Percentiles rank a stretch among this genome's conserved stretches.
Conservation (phyloP, 2,113 vertebrate species). For the Meriones unguiculatus region DNA sequence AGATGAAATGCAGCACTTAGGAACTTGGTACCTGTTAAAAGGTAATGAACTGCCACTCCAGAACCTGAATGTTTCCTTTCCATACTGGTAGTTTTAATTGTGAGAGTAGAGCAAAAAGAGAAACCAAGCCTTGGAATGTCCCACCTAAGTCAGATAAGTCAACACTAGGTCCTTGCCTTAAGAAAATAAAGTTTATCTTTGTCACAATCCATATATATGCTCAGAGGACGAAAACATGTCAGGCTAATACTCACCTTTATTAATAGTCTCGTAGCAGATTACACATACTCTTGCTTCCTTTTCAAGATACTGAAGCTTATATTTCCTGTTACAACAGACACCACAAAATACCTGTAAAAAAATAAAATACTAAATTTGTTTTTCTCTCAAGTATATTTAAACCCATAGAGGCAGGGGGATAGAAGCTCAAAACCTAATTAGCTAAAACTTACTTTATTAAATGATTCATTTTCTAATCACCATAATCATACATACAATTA, state of each 20-base stretch:
- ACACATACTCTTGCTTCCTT: slow-evolving; percentile 97
- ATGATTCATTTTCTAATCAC: slow-evolving; percentile 24
- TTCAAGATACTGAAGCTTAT: slow-evolving; percentile 95
- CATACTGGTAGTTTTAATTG: slow-evolving; percentile 77
- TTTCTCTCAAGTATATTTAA: slow-evolving; percentile 54
- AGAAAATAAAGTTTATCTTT: slow-evolving; percentile 80
- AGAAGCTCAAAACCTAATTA: not conserved
- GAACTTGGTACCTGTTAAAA: slow-evolving; percentile 76
- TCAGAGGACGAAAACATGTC: slow-evolving; percentile 59
- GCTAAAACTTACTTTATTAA: slow-evolving; percentile 6
- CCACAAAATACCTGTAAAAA: slow-evolving; percentile 94
- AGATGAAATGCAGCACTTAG: slow-evolving; percentile 70
- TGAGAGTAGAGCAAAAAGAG: slow-evolving; percentile 80
- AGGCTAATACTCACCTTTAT: slow-evolving; percentile 91
- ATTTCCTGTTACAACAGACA: slow-evolving; percentile 95
- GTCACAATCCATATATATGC: slow-evolving; percentile 67
- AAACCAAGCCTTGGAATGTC: slow-evolving; percentile 79
- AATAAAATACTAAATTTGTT: slow-evolving; percentile 60
- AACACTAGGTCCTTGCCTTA: slow-evolving; percentile 79
- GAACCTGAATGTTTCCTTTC: slow-evolving; percentile 76
- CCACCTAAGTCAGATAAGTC: slow-evolving; percentile 80
- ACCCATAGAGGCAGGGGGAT: not conserved
- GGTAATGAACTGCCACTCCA: slow-evolving; percentile 78
- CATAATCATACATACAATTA: slow-evolving; percentile 10
- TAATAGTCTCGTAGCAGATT: slow-evolving; percentile 93